A percentile compares a stretch with the other conserved stretches of the same genome.
These are phyloP conservation scores for Ormyrus thymus DNA, from an alignment of 2,888 invertebrate genomes.

Conservation along the genomic window DNA sequence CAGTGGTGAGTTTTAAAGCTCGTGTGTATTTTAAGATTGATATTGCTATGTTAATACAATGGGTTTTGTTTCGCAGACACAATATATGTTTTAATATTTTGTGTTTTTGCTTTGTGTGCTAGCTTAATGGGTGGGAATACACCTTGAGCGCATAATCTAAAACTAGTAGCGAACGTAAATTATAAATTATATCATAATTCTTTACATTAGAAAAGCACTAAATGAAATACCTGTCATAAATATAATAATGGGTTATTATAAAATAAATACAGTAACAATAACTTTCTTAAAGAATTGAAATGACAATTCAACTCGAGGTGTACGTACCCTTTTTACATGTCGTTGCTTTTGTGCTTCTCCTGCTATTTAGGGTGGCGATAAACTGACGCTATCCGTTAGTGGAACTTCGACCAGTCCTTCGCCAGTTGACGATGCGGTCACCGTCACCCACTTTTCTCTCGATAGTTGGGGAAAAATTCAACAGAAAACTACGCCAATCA, in stretches of 20 bases:
- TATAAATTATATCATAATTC: not conserved
- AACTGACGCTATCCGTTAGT: constrained; percentile 81
- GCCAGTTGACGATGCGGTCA: constrained; percentile 76
- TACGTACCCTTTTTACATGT: constrained; percentile 57
- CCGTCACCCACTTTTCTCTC: constrained; percentile 79
- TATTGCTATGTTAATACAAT: constrained; percentile 13
- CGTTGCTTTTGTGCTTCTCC: constrained; percentile 64
- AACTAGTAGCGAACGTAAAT: not conserved
- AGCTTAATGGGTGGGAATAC: constrained; percentile 55
- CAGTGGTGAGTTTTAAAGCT: constrained; percentile 80
- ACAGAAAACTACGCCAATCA: constrained; percentile 72
- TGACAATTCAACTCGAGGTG: constrained; percentile 47
- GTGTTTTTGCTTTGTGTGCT: constrained; percentile 59
- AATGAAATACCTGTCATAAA: not conserved
- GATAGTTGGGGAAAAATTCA: constrained; percentile 77
- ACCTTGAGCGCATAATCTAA: constrained; percentile 49
- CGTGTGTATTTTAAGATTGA: constrained; percentile 37
- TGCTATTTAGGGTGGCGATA: constrained; percentile 80
- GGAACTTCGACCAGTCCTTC: constrained; percentile 71
- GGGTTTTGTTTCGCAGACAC: constrained; percentile 33
- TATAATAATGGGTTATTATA: not conserved
- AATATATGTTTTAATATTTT: constrained; percentile 48
- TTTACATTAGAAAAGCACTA: not conserved
- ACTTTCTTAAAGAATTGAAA: not conserved
- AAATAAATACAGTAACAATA: not conserved